phyloP scores from a whole-genome alignment of 2,113 vertebrate species.

The Petrocephalus zakoni region DNA sequence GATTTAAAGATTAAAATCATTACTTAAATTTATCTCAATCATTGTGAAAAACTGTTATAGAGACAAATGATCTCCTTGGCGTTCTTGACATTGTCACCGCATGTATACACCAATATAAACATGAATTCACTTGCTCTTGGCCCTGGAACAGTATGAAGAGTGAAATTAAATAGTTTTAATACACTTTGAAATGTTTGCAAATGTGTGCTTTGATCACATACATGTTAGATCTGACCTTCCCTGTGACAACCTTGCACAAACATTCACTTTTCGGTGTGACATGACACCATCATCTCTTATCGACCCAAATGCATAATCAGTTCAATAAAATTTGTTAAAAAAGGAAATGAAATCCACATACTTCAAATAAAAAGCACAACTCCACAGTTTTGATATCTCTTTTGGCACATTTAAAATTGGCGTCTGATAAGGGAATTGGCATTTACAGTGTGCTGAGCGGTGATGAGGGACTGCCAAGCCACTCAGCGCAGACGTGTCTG shows the following conservation, averaged over 20 bases:
- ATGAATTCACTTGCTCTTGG: background rate
- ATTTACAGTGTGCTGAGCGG: background rate
- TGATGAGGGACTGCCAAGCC: background rate
- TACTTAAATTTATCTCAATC: background rate
- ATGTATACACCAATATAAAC: background rate
- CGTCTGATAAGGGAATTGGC: background rate
- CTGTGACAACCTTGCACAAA: background rate
- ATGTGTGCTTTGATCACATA: background rate
- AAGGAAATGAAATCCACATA: background rate
- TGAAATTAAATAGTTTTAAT: background rate
- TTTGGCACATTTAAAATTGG: constrained; percentile 16
- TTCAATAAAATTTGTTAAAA: background rate
- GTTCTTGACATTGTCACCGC: background rate
- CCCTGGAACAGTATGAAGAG: background rate
- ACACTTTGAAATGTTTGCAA: background rate
- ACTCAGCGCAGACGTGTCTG: background rate
- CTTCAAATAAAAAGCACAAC: background rate
- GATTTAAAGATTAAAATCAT: constrained; percentile 12
- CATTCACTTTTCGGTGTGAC: background rate
- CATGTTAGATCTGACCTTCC: background rate
- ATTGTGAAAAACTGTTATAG: background rate
- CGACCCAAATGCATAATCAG: background rate
- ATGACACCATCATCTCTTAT: background rate
- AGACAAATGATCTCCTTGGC: background rate
- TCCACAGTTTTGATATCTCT: constrained; percentile 16